Evolutionary conservation across 2,113 vertebrate species (phyloP).

Genomic region (Pelmatolapia mariae): DNA sequence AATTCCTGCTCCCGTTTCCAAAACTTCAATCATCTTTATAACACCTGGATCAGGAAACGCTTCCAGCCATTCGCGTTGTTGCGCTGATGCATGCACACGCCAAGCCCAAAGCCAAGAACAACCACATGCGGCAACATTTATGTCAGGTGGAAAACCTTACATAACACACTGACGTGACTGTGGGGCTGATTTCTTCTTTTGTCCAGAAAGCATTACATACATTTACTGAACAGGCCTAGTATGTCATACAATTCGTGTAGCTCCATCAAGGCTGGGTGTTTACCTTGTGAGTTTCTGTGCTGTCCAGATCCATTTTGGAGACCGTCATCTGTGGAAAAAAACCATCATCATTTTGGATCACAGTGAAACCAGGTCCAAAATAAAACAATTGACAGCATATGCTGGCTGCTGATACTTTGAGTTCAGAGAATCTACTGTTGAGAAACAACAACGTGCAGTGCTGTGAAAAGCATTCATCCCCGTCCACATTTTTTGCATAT

Average conservation of each 20-base stretch:
- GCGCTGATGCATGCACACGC: not conserved
- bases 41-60: not conserved
- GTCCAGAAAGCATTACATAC: not conserved
- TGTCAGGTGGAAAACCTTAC: not conserved
- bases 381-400: not conserved
- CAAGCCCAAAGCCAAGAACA: not conserved
- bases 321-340: conserved; percentile 66
- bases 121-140: not conserved
- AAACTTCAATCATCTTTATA: not conserved
- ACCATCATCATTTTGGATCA: not conserved
- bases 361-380: not conserved
- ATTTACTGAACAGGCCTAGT: not conserved
- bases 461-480: not conserved
- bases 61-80: not conserved
- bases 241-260: not conserved
- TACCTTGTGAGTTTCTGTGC: conserved; percentile 75
- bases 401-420: not conserved
- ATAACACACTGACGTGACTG: not conserved
- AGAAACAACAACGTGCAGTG: not conserved
- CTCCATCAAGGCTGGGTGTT: not conserved
- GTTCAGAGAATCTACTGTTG: not conserved
- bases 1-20: not conserved
- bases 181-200: not conserved
- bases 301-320: conserved; percentile 74
- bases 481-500: not conserved